These are phyloP conservation scores for Merluccius polli DNA, from an alignment of 2,797 vertebrate genomes.

Conservation along the genomic window DNA sequence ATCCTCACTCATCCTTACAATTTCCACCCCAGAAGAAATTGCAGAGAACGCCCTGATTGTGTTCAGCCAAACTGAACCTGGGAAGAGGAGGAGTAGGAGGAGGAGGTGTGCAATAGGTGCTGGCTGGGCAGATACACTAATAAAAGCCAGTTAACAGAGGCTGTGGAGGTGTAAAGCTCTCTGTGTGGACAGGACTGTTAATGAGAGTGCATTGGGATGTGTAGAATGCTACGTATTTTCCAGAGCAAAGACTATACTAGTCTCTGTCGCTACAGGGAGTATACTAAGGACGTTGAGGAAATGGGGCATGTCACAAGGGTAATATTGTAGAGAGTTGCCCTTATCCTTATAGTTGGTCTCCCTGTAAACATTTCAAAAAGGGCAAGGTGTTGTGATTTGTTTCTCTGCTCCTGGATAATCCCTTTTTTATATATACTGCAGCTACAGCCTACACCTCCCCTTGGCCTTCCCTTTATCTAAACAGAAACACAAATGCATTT, in stretches of 20 bases:
- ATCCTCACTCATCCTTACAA: not conserved
- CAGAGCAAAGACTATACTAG: not conserved
- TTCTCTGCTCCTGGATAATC: not conserved
- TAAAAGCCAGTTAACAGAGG: not conserved
- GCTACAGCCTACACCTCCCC: not conserved
- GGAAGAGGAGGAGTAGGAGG: not conserved
- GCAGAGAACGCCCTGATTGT: not conserved
- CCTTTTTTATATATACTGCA: not conserved
- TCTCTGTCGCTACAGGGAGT: not conserved
- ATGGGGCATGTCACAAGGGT: not conserved
- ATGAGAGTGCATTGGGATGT: conserved; percentile 1
- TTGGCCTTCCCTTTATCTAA: not conserved
- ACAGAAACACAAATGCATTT: not conserved
- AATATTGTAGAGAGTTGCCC: not conserved
- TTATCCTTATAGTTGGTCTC: not conserved
- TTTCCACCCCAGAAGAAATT: not conserved
- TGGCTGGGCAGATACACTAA: not conserved
- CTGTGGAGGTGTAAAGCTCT: not conserved
- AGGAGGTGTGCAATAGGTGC: not conserved
- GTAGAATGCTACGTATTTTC: not conserved
- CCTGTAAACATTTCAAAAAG: not conserved
- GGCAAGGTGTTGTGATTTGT: not conserved
- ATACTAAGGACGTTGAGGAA: not conserved
- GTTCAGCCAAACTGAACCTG: not conserved
- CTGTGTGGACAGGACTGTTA: not conserved